A percentile compares a stretch with the other conserved stretches of the same genome.
These are phyloP conservation scores for Drosophila repleta DNA, from an alignment of 1,140 invertebrate genomes.

Conservation along the genomic window DNA sequence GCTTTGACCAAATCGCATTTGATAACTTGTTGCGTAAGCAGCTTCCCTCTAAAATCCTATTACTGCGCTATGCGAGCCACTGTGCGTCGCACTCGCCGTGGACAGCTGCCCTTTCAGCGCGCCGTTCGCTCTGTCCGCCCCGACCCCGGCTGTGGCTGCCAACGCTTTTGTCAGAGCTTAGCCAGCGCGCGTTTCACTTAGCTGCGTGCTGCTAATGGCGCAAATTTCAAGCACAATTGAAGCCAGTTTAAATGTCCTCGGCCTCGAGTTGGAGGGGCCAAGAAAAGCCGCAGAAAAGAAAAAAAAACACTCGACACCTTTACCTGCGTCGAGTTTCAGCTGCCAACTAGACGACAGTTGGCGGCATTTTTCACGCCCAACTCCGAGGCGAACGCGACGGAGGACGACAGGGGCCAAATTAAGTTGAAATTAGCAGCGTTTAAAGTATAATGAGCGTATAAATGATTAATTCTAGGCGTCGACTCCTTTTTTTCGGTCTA, in stretches of 20 bases:
- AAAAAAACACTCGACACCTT: conserved; percentile 14
- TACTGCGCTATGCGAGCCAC: background rate
- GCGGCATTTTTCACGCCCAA: conserved; percentile 46
- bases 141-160: background rate
- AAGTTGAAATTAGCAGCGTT: conserved; percentile 68
- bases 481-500: conserved; percentile 16
- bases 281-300: conserved; percentile 21
- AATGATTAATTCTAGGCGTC: conserved; percentile 65
- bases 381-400: background rate
- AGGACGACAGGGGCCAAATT: conserved; percentile 35
- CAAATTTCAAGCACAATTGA: conserved; percentile 73
- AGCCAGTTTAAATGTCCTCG: conserved; percentile 50
- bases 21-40: conserved; percentile 9
- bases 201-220: conserved; percentile 62
- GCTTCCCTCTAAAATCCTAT: conserved; percentile 3
- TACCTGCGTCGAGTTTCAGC: background rate
- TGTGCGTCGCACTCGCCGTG: background rate
- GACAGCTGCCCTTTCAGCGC: conserved; percentile 1
- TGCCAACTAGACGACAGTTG: conserved; percentile 32
- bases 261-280: background rate
- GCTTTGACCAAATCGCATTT: conserved; percentile 4
- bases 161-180: background rate
- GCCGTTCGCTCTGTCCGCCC: background rate
- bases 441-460: conserved; percentile 74
- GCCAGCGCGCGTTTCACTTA: conserved; percentile 33